phyloP scores from a whole-genome alignment of 2,113 vertebrate genomes.

The Saiga tatarica region DNA sequence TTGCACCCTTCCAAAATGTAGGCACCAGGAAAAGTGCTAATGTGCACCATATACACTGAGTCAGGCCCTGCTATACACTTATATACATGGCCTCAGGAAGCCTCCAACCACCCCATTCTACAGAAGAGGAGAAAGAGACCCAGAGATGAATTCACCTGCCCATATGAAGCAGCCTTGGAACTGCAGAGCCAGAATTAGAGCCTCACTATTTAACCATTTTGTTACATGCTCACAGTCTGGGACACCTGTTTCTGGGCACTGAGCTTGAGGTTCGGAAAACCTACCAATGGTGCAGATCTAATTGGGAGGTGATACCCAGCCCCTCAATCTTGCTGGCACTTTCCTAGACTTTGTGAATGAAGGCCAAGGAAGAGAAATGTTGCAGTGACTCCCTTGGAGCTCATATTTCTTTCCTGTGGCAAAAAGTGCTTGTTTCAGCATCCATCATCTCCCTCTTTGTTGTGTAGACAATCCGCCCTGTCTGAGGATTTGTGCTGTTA shows the following conservation, averaged over 20 bases:
- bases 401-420: conserved; percentile 77
- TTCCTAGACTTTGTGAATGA: conserved; percentile 64
- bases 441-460: conserved; percentile 78
- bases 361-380: conserved; percentile 66
- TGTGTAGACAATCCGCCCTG: conserved; percentile 74
- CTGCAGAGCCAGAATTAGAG: not conserved
- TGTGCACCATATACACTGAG: not conserved
- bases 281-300: not conserved
- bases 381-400: conserved; percentile 68
- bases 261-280: conserved; percentile 13
- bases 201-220: not conserved
- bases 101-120: not conserved
- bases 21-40: not conserved
- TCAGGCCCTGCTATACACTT: not conserved
- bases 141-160: not conserved
- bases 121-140: not conserved
- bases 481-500: conserved; percentile 74
- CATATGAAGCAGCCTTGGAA: not conserved
- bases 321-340: not conserved
- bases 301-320: not conserved
- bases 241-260: conserved; percentile 5
- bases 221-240: not conserved
- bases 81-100: not conserved
- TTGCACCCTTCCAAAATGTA: not conserved
- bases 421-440: conserved; percentile 80